Conservation (phyloP, 2,113 vertebrate genomes). For the Sminthopsis crassicaudata region DNA sequence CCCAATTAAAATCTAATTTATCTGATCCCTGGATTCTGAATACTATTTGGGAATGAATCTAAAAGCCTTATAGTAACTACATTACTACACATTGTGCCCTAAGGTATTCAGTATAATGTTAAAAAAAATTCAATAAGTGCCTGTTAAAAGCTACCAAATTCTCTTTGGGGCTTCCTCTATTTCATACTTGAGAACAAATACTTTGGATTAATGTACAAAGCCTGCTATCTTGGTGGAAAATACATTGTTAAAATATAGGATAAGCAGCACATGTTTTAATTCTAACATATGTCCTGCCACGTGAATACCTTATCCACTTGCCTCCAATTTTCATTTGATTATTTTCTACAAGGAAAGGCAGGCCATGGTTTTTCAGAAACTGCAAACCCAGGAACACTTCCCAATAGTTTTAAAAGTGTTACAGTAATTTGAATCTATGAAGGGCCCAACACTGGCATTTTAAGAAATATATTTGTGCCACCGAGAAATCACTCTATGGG, state of each 20-base stretch:
- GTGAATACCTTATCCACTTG: slow-evolving; percentile 28
- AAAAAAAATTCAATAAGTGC: slow-evolving; percentile 66
- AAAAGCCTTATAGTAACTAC: slow-evolving; percentile 76
- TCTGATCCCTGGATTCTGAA: slow-evolving; percentile 86
- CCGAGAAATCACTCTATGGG: slow-evolving; percentile 2
- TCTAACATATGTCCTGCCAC: slow-evolving; percentile 55
- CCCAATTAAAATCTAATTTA: slow-evolving; percentile 91
- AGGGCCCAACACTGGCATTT: neutral
- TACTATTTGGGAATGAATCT: slow-evolving; percentile 78
- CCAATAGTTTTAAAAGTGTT: neutral
- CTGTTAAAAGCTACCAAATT: slow-evolving; percentile 57
- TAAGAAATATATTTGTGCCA: neutral
- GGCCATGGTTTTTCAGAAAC: slow-evolving; percentile 43
- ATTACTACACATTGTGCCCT: slow-evolving; percentile 73
- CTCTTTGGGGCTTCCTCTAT: neutral
- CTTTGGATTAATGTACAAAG: slow-evolving; percentile 53
- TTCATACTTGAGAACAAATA: slow-evolving; percentile 50
- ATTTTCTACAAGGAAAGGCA: slow-evolving; percentile 15
- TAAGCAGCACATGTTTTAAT: slow-evolving; percentile 17
- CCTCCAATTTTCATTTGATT: slow-evolving; percentile 38
- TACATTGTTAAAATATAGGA: neutral
- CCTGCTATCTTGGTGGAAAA: neutral
- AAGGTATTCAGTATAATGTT: slow-evolving; percentile 76
- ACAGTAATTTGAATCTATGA: neutral
- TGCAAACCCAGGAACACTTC: slow-evolving; percentile 16